Evolutionary conservation across 2,113 vertebrate species (phyloP).

Genomic region (Colaptes auratus): DNA sequence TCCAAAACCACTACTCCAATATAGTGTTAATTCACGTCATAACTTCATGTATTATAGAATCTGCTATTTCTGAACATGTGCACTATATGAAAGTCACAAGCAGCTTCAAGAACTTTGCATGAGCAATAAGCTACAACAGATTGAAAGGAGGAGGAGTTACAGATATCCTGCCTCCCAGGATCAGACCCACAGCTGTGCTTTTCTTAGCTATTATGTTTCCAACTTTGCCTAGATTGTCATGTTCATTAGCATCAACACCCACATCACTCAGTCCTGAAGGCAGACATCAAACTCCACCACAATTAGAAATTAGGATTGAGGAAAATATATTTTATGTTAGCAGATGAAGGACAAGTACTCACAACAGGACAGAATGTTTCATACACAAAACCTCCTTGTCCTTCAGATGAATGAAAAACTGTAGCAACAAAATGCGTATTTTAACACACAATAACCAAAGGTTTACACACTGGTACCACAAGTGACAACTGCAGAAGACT

Average conservation of each 20-base stretch:
- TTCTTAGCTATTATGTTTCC: neutral
- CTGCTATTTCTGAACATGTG: neutral
- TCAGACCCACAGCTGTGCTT: neutral
- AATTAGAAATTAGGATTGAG: neutral
- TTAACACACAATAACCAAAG: neutral
- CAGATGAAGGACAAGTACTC: neutral
- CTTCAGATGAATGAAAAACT: neutral
- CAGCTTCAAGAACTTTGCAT: neutral
- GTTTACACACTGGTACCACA: neutral
- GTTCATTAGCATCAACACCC: slow-evolving; percentile 4
- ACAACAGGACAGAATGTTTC: neutral
- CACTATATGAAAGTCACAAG: neutral
- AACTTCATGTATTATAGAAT: neutral
- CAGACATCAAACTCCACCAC: neutral
- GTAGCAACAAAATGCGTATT: neutral
- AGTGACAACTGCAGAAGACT: neutral
- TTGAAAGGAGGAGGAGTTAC: neutral
- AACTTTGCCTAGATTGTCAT: neutral
- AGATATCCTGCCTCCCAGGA: neutral
- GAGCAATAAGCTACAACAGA: neutral
- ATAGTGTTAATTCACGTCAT: neutral
- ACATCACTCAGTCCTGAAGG: neutral
- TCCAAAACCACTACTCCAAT: neutral
- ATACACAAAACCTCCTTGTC: neutral
- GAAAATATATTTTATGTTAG: neutral